A percentile compares a stretch with the other conserved stretches of the same genome.
These are phyloP conservation scores for Belonocnema kinseyi DNA, from an alignment of 1,140 invertebrate genomes.

Conservation along the genomic window DNA sequence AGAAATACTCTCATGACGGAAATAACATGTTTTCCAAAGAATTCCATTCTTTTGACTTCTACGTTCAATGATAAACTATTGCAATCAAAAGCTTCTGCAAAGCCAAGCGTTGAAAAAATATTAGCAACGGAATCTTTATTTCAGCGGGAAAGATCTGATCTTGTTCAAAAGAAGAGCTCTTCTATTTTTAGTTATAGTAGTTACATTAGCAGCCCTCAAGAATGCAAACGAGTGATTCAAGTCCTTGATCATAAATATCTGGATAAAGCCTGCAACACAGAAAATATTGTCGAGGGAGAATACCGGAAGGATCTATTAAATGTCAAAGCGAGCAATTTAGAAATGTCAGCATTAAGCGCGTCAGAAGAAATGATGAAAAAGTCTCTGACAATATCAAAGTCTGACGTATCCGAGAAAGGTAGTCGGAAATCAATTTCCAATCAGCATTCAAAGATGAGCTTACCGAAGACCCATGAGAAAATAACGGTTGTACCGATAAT, in stretches of 20 bases:
- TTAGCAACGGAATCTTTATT: background rate
- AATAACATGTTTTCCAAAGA: background rate
- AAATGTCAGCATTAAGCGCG: background rate
- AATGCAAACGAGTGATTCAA: background rate
- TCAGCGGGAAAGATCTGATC: too few species aligned
- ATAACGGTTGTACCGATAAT: constrained; percentile 52
- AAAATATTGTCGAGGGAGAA: background rate
- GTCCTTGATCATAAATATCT: background rate
- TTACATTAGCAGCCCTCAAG: background rate
- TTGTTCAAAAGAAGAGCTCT: background rate
- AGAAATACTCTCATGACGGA: background rate
- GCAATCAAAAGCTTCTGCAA: too few species aligned
- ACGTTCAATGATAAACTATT: too few species aligned
- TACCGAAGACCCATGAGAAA: constrained; percentile 36
- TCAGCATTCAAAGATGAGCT: background rate
- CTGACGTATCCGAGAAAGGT: background rate
- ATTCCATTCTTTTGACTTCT: background rate
- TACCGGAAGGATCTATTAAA: background rate
- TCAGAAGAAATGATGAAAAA: background rate
- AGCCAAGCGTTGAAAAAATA: background rate
- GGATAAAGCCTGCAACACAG: constrained; percentile 12
- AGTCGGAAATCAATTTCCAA: background rate
- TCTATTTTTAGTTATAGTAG: background rate
- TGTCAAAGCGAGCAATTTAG: background rate
- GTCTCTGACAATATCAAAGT: background rate